Percentiles rank a stretch among this genome's conserved stretches.
Evolutionary conservation across 2,113 vertebrate genomes (phyloP).

Genomic region (Bos javanicus): DNA sequence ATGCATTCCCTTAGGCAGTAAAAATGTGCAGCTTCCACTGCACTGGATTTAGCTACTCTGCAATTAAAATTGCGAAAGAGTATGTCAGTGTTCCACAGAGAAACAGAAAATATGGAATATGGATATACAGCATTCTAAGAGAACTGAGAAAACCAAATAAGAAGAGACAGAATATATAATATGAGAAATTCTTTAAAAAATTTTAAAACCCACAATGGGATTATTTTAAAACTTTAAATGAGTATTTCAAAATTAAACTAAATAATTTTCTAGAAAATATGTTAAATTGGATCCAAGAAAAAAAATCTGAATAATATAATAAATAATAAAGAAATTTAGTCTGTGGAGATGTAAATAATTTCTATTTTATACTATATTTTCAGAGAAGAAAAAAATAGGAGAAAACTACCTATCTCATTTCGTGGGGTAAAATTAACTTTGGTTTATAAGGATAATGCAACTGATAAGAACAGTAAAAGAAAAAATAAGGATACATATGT

Average conservation of each 20-base stretch:
- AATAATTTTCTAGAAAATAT: neutral
- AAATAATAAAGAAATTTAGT: neutral
- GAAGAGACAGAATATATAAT: neutral
- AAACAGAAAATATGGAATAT: neutral
- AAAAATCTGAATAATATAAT: neutral
- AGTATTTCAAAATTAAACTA: neutral
- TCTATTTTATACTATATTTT: neutral
- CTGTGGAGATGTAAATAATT: neutral
- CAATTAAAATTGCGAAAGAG: neutral
- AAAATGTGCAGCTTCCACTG: neutral
- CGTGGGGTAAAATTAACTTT: neutral
- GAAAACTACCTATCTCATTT: neutral
- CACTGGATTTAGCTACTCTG: neutral
- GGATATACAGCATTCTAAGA: neutral
- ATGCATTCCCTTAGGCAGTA: neutral
- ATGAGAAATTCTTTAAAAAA: neutral
- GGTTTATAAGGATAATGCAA: neutral
- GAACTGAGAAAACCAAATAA: neutral
- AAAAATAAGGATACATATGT: neutral
- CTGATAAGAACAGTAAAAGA: neutral
- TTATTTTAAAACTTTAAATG: neutral
- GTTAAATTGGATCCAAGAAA: neutral
- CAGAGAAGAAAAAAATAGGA: neutral
- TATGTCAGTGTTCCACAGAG: neutral
- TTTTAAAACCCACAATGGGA: neutral